Evolutionary conservation across 2,113 vertebrate species (phyloP).

Genomic region (Atrichornis clamosus): DNA sequence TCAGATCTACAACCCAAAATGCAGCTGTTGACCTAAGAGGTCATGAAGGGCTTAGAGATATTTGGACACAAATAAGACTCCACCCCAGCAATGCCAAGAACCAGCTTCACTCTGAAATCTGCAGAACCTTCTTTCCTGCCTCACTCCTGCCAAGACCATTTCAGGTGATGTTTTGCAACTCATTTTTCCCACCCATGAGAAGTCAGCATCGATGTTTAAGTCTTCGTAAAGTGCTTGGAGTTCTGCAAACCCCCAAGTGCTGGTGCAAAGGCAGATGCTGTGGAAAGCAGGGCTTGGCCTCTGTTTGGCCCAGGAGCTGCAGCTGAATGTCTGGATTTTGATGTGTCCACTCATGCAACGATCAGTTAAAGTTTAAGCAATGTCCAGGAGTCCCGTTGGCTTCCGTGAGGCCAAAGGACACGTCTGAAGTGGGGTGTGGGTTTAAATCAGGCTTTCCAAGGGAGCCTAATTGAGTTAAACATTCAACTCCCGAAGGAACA

Average conservation of each 20-base stretch:
- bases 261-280: background rate
- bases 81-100: background rate
- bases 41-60: background rate
- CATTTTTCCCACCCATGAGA: background rate
- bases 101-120: background rate
- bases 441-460: background rate
- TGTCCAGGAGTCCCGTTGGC: background rate
- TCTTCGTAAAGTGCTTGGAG: background rate
- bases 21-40: background rate
- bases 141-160: background rate
- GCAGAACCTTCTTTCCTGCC: background rate
- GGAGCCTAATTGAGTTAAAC: background rate
- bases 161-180: background rate
- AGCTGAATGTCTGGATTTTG: background rate
- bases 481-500: background rate
- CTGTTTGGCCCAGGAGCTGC: background rate
- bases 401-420: background rate
- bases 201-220: accelerated
- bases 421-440: background rate
- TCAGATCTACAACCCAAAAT: background rate
- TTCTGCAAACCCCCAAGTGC: background rate
- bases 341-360: background rate
- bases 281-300: background rate
- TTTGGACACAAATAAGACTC: background rate
- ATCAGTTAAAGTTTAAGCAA: slow-evolving; percentile 14